phyloP scores from a whole-genome alignment of 2,113 vertebrate genomes.

The Oceanites oceanicus region DNA sequence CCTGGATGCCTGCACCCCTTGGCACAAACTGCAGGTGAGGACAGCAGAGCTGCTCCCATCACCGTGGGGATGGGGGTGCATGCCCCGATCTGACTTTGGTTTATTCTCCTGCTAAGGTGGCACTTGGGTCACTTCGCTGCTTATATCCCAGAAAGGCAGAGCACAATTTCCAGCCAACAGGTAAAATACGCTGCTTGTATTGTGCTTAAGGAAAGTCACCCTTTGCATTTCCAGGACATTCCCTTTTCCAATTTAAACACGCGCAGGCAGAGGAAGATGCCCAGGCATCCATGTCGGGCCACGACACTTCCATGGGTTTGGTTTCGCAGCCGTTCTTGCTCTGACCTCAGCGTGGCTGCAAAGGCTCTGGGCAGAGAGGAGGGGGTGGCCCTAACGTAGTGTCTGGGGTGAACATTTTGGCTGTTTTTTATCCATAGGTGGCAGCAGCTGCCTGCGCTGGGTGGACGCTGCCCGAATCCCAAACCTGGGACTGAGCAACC shows the following conservation, averaged over 20 bases:
- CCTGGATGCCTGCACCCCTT: background rate
- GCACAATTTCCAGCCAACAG: rapidly evolving
- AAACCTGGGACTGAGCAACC: background rate
- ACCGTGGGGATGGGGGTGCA: rapidly evolving
- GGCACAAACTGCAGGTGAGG: background rate
- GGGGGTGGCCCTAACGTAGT: rapidly evolving
- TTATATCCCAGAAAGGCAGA: background rate
- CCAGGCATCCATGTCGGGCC: background rate
- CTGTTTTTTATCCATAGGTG: constrained; percentile 24
- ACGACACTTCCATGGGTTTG: background rate
- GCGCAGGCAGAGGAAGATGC: background rate
- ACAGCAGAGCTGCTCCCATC: background rate
- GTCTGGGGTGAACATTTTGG: background rate
- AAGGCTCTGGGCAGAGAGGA: background rate
- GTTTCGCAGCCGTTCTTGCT: background rate
- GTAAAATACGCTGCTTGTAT: background rate
- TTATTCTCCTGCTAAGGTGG: background rate
- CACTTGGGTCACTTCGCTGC: background rate
- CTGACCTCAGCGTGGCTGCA: background rate
- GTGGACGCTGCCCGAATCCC: background rate
- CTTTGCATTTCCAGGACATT: background rate
- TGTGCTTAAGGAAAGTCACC: background rate
- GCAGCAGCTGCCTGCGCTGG: constrained; percentile 18
- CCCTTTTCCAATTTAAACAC: rapidly evolving
- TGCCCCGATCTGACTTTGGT: background rate